Base-by-base conservation (phyloP, 2,888 invertebrate genomes). In the Ophion ellenae region DNA sequence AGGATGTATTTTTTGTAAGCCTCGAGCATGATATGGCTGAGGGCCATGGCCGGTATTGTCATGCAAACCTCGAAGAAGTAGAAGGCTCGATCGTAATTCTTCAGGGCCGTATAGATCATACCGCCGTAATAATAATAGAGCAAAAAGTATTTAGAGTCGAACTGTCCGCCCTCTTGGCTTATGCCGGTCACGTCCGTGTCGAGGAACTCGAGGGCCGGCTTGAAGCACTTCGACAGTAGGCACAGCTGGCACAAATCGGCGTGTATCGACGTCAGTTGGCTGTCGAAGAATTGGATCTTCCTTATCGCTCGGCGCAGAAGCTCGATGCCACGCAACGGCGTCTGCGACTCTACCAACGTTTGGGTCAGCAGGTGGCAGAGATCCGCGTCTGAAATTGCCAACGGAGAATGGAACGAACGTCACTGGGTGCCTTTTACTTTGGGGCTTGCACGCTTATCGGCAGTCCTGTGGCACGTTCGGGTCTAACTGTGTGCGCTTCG, bases 91-190 rank as follows among this genome's bases (percentile, higher is more conserved):
- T 98, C 98, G 93, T 97, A 98, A 92, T 98, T 98, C 94, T 99
- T 98, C 91, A 99, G 94, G 14, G 98, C 98, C 80, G 98, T 97
- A 94, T 99, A 99, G 89, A 99, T 98, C 98, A 99, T 98, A 76
- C 99, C 99, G 83, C 99, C 99, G 93, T 99, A 99, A 94, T 99
- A 99, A 93, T 98, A 99, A 94, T 98, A 99, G 0, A 98, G 95
- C 76, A 99, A 95, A 93, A 99, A 99, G 94, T 98, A 97, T 94
- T 97, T 98, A 0, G 97, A 96, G 93, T 98, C 98, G 94, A 97
- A 97, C 92, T 96, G 96, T 88, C 97, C 96, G 91, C 97, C 97
- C 95, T 98, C 98, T 91, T 97, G 96, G 91, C 98, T 97, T 91
- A 99, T 98, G 88, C 98, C 97, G 86, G 98, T 98, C 77, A 99